Percentiles rank a stretch among this genome's conserved stretches.
Evolutionary conservation across 2,113 vertebrate genomes (phyloP).

Genomic region (Morphnarchus princeps): DNA sequence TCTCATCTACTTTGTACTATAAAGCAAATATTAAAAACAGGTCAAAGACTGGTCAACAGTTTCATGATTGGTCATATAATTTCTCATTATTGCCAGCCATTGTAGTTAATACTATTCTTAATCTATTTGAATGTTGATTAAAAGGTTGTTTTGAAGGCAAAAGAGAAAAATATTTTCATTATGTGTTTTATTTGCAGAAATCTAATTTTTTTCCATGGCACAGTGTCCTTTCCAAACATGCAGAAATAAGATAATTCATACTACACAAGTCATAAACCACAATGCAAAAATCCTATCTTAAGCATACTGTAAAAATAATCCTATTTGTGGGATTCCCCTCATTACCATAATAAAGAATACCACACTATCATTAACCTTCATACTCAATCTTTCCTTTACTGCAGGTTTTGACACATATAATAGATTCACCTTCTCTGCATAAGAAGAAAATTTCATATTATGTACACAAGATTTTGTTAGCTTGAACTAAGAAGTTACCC

Average conservation of each 20-base stretch:
- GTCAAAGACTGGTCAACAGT: neutral
- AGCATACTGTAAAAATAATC: neutral
- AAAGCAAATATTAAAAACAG: neutral
- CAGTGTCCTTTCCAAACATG: neutral
- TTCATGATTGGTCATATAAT: neutral
- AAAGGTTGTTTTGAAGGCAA: neutral
- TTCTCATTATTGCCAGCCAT: neutral
- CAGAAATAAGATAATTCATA: neutral
- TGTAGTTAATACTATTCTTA: neutral
- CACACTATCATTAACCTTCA: neutral
- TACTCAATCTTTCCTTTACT: neutral
- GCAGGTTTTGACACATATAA: neutral
- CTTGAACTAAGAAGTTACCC: neutral
- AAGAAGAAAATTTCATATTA: neutral
- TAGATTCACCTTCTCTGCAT: neutral
- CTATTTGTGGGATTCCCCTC: neutral
- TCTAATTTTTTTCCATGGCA: neutral
- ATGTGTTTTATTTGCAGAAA: neutral
- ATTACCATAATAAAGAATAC: neutral
- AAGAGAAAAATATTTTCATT: neutral
- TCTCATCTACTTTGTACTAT: neutral
- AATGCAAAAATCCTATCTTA: neutral
- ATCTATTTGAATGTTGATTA: neutral
- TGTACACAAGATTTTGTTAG: neutral
- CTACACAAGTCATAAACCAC: neutral